phyloP scores from a whole-genome alignment of 1,140 invertebrate species.

The Diorhabda sublineata region DNA sequence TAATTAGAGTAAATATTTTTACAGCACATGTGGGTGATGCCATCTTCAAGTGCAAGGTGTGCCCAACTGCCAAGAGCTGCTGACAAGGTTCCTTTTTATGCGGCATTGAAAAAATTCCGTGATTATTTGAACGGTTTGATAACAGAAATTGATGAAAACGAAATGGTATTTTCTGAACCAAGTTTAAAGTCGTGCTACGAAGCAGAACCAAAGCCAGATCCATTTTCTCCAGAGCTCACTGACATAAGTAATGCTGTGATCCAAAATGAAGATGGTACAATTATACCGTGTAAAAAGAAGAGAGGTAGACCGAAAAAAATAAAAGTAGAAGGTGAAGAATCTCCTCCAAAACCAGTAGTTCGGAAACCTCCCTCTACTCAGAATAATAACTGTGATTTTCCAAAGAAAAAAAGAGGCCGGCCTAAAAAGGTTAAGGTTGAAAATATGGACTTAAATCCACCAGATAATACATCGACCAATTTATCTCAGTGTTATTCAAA shows the following conservation, averaged over 20 bases:
- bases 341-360: slow-evolving; percentile 55
- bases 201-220: slow-evolving; percentile 48
- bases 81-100: slow-evolving; percentile 96
- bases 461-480: slow-evolving; percentile 40
- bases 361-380: slow-evolving; percentile 49
- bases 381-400: slow-evolving; percentile 54
- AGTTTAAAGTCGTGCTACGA: slow-evolving; percentile 62
- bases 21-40: slow-evolving; percentile 98
- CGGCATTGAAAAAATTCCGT: slow-evolving; percentile 88
- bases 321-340: slow-evolving; percentile 65
- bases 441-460: slow-evolving; percentile 32
- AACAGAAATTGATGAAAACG: slow-evolving; percentile 80
- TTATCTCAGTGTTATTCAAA: slow-evolving; percentile 57
- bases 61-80: slow-evolving; percentile 91
- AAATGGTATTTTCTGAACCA: slow-evolving; percentile 85
- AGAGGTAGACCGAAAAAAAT: slow-evolving; percentile 84
- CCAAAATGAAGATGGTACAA: slow-evolving; percentile 56
- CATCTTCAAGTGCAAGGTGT: slow-evolving; percentile 93
- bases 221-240: slow-evolving; percentile 43
- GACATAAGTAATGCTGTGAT: slow-evolving; percentile 50
- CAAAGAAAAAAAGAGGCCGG: slow-evolving; percentile 78
- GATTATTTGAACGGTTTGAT: slow-evolving; percentile 92
- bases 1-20: slow-evolving; percentile 14
- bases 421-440: slow-evolving; percentile 76
- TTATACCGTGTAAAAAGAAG: slow-evolving; percentile 79